Conservation (phyloP, 2,113 vertebrate genomes). For the Malaclemys terrapin region DNA sequence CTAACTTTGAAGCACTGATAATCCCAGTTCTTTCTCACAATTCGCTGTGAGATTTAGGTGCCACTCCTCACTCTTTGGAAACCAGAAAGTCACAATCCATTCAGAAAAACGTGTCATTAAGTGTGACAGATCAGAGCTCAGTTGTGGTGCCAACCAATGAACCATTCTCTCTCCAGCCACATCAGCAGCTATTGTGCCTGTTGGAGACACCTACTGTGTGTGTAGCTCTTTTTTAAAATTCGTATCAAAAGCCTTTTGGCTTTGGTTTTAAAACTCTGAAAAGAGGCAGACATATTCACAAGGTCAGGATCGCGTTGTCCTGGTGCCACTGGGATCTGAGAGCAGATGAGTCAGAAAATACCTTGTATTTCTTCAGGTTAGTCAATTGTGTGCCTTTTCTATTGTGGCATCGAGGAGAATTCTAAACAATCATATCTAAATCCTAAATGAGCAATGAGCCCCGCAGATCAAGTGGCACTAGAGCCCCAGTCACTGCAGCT, state of each 20-base stretch:
- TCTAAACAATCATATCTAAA: too few relatives aligned
- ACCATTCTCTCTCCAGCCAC: neutral
- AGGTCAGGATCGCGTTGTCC: neutral
- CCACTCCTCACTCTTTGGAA: neutral
- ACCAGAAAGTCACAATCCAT: neutral
- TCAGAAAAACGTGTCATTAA: neutral
- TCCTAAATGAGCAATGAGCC: neutral
- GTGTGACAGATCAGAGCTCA: neutral
- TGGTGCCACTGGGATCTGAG: neutral
- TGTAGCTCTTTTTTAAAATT: fast-evolving
- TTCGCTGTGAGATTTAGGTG: neutral
- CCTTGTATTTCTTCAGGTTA: neutral
- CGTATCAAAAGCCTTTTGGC: neutral
- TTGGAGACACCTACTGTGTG: neutral
- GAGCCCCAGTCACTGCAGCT: neutral
- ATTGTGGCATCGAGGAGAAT: neutral
- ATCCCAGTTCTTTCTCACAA: neutral
- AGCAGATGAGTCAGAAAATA: neutral
- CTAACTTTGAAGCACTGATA: neutral
- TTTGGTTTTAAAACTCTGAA: neutral
- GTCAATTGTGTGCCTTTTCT: neutral
- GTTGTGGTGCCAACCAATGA: neutral
- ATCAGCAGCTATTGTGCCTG: neutral
- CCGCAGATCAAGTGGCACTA: neutral
- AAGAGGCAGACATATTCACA: neutral